A percentile compares a stretch with the other conserved stretches of the same genome.
Evolutionary conservation across 1,140 invertebrate genomes (phyloP).

Genomic region (Ceratina calcarata): DNA sequence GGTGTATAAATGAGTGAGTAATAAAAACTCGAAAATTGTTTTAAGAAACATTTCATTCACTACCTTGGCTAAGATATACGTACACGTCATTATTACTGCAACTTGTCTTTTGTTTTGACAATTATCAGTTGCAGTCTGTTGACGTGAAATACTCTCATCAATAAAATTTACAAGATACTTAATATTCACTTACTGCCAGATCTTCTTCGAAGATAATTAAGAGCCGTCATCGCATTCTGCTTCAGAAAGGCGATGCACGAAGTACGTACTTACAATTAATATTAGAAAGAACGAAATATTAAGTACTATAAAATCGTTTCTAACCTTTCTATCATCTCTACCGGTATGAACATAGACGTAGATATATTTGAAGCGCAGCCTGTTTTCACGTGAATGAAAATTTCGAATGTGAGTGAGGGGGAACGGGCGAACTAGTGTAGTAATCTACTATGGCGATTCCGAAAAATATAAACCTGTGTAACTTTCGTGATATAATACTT

Average conservation of each 20-base stretch:
- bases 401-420: neutral
- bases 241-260: neutral
- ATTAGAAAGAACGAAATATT: neutral
- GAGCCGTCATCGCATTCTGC: slow-evolving; percentile 57
- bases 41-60: too few relatives aligned
- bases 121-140: neutral
- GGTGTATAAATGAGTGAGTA: neutral
- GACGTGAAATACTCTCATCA: neutral
- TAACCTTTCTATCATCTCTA: slow-evolving; percentile 17
- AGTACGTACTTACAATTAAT: neutral
- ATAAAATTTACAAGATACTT: neutral
- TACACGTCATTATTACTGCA: neutral
- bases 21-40: neutral
- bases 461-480: slow-evolving; percentile 20
- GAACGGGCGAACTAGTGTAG: neutral
- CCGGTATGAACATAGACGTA: neutral
- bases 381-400: neutral
- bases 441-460: neutral
- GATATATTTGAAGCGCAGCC: neutral
- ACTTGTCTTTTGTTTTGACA: slow-evolving; percentile 23
- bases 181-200: slow-evolving; percentile 57
- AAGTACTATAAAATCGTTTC: neutral
- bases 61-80: neutral
- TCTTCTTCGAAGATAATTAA: slow-evolving; percentile 46
- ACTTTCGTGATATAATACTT: neutral